Conservation (phyloP, 2,797 vertebrate species). For the Dallia pectoralis region DNA sequence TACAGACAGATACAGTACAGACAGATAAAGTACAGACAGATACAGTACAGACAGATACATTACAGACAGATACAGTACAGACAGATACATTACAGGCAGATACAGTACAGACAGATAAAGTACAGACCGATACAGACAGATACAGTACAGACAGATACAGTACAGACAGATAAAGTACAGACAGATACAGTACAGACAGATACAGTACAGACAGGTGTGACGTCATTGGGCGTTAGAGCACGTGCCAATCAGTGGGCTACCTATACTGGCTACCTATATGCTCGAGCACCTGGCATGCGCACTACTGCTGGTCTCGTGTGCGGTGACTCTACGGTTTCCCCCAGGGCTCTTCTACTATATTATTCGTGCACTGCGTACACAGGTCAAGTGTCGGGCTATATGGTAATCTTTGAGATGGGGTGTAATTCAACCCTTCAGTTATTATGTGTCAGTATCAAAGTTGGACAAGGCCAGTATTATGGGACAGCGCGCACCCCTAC, state of each 20-base stretch:
- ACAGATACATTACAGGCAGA: too few relatives aligned
- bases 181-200: too few relatives aligned
- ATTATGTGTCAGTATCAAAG: too few relatives aligned
- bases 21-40: too few relatives aligned
- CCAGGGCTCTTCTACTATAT: conserved; percentile 25
- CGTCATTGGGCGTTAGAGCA: background rate
- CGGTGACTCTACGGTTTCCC: conserved; percentile 34
- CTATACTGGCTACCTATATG: conserved; percentile 24
- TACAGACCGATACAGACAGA: too few relatives aligned
- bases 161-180: too few relatives aligned
- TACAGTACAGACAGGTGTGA: background rate
- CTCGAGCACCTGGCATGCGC: conserved; percentile 43
- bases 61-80: conserved; percentile 9
- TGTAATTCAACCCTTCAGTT: conserved; percentile 42
- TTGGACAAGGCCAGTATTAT: conserved; percentile 9
- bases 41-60: too few relatives aligned
- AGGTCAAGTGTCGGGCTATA: conserved; percentile 54
- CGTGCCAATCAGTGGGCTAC: background rate
- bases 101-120: too few relatives aligned
- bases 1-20: conserved; percentile 9
- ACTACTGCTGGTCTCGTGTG: conserved; percentile 16
- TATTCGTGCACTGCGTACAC: conserved; percentile 16
- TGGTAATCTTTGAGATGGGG: conserved; percentile 50
- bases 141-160: too few relatives aligned
- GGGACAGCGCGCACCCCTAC: too few relatives aligned